Base-by-base conservation (phyloP, 2,113 vertebrate species). In the Rousettus leschenaultii region DNA sequence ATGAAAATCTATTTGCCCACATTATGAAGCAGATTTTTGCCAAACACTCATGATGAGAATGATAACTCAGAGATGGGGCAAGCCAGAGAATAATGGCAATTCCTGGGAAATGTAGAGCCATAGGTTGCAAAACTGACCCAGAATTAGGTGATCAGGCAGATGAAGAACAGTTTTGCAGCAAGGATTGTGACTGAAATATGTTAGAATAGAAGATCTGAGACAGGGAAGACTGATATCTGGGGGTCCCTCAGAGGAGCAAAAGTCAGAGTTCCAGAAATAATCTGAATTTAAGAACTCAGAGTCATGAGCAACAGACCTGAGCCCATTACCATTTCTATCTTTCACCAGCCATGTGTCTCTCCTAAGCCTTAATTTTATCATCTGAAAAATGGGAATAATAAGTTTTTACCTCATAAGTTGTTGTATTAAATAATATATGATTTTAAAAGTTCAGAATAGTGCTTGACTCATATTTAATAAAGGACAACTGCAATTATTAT, bases 391-490 rank as follows among this genome's bases (percentile, higher is more conserved):
- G n/a, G 57, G 18, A 89, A 40, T 77, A 40, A 38, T 55, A 38
- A 57, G 9, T 55, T 19, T 15, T 75, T 77, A 40, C 6, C 53
- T 91, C 9, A 21, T 30, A 30, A 77, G 6, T 28, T 55, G 19
- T 78, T 91, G 51, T 63, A 24, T 95, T 78, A 43, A 77, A 22
- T 45, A 33, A 45, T 24, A 55, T 55, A 18, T 57, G 19, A 40
- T 86, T 95, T 68, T 70, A 83, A 93, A 55, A 61, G 30, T 73
- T 53, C 74, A 3, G 6, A 89, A n/a, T 55, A 33, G 11, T 75
- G 24, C 6, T 68, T 61, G 38, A 13, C 55, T 83, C 61, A 45
- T 48, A 71, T 18, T 51, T 84, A 84, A 79, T 66, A 66, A 88
- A 78, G 33, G 38, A 86, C 15, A 88, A 24, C 53, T 38, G 6